Percentiles rank a stretch among this genome's conserved stretches.
Conservation (phyloP, 2,113 vertebrate species). For the Embiotoca jacksoni region DNA sequence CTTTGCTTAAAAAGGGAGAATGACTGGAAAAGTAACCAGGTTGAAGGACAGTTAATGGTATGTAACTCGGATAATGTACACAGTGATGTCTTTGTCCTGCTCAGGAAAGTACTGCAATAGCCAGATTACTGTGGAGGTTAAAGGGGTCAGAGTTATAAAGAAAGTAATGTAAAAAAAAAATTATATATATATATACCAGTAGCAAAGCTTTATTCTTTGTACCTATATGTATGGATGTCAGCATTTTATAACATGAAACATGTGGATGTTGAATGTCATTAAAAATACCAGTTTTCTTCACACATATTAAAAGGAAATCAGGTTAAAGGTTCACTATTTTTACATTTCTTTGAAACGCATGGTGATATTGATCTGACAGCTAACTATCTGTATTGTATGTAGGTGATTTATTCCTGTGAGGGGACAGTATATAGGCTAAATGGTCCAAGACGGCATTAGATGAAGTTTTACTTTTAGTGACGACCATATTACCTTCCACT, state of each 20-base stretch:
- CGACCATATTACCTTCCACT: too few relatives aligned
- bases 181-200: slow-evolving; percentile 22
- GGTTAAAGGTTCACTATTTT: slow-evolving; percentile 49
- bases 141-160: slow-evolving; percentile 30
- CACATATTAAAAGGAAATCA: slow-evolving; percentile 42
- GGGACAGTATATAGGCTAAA: slow-evolving; percentile 19
- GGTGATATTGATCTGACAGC: slow-evolving; percentile 26
- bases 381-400: slow-evolving; percentile 27
- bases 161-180: slow-evolving; percentile 34
- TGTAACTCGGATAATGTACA: slow-evolving; percentile 29
- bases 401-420: slow-evolving; percentile 30
- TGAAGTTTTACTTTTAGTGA: not conserved
- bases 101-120: slow-evolving; percentile 17
- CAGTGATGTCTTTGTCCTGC: slow-evolving; percentile 10
- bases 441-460: not conserved
- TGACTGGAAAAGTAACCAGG: slow-evolving; percentile 14
- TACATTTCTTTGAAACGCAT: slow-evolving; percentile 57
- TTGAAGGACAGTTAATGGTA: slow-evolving; percentile 16
- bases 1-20: not conserved
- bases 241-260: slow-evolving; percentile 47
- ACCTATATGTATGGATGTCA: slow-evolving; percentile 40
- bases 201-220: slow-evolving; percentile 39
- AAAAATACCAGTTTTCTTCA: slow-evolving; percentile 24
- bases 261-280: slow-evolving; percentile 24
- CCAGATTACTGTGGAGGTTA: slow-evolving; percentile 34